phyloP scores from a whole-genome alignment of 2,113 vertebrate genomes.

The Ginglymostoma cirratum region DNA sequence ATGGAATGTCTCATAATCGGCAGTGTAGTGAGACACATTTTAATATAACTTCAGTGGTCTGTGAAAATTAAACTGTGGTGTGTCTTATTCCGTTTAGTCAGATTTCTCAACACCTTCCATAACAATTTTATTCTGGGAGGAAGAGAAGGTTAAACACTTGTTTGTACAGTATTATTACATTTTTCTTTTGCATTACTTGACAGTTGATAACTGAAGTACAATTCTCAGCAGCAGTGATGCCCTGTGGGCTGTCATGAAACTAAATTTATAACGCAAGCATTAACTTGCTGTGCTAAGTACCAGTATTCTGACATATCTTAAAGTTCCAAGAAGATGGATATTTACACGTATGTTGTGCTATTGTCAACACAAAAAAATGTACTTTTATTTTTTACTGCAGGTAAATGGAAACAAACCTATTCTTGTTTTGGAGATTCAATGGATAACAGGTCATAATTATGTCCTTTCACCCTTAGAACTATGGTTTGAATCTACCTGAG shows the following conservation, averaged over 20 bases:
- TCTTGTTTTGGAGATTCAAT: not conserved
- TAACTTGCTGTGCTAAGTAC: not conserved
- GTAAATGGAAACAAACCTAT: not conserved
- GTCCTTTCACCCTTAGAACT: not conserved
- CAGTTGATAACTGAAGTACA: not conserved
- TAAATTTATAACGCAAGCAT: not conserved
- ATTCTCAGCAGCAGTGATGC: not conserved
- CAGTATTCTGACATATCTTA: not conserved
- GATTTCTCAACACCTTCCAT: not conserved
- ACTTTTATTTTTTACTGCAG: not conserved
- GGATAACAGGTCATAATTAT: not conserved
- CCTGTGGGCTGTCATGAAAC: not conserved
- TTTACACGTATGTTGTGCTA: not conserved
- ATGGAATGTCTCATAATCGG: not conserved
- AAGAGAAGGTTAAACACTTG: not conserved
- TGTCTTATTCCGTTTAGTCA: not conserved
- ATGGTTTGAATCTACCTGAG: not conserved
- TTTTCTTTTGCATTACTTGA: not conserved
- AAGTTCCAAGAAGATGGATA: not conserved
- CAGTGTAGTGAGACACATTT: not conserved
- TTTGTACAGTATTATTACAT: not conserved
- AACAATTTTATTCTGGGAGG: not conserved
- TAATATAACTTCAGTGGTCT: not conserved
- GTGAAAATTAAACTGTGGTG: not conserved
- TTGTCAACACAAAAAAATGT: not conserved